These are phyloP conservation scores for Babyrousa celebensis DNA, from an alignment of 2,797 vertebrate genomes.

Conservation along the genomic window DNA sequence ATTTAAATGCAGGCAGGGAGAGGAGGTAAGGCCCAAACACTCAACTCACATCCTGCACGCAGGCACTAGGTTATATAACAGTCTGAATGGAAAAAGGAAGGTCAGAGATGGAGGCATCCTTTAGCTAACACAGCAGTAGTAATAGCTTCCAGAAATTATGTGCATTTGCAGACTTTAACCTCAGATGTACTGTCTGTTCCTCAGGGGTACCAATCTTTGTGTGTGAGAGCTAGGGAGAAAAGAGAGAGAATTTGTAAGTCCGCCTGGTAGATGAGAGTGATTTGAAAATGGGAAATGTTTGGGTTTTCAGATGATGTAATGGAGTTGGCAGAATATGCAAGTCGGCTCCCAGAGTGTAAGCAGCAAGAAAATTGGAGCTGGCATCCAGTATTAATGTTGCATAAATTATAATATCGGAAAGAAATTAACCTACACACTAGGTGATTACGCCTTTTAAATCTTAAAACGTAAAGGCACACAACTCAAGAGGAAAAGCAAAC, in stretches of 20 bases:
- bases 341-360: slow-evolving; percentile 90
- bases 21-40: slow-evolving; percentile 80
- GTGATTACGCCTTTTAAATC: slow-evolving; percentile 79
- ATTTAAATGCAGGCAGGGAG: slow-evolving; percentile 71
- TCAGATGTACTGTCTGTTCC: slow-evolving; percentile 54
- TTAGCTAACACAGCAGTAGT: slow-evolving; percentile 87
- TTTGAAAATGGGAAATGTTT: slow-evolving; percentile 87
- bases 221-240: slow-evolving; percentile 52
- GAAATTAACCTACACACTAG: slow-evolving; percentile 85
- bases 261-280: slow-evolving; percentile 82
- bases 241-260: slow-evolving; percentile 74
- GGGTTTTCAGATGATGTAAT: slow-evolving; percentile 91
- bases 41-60: slow-evolving; percentile 86
- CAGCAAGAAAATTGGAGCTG: slow-evolving; percentile 89
- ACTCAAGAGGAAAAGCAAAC: slow-evolving; percentile 73
- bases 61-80: slow-evolving; percentile 91
- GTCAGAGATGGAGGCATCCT: slow-evolving; percentile 90
- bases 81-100: slow-evolving; percentile 89
- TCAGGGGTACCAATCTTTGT: slow-evolving; percentile 65
- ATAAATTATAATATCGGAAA: slow-evolving; percentile 88
- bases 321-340: slow-evolving; percentile 90
- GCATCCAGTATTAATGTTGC: slow-evolving; percentile 88
- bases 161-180: slow-evolving; percentile 75
- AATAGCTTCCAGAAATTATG: slow-evolving; percentile 79
- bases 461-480: slow-evolving; percentile 76